Percentiles rank a stretch among this genome's conserved stretches.
These are phyloP conservation scores for honey bee (Apis mellifera) DNA, from an alignment of 1,140 invertebrate species.

Conservation along the genomic window Amel_HAv3.1 CM009934.2:5769001-5769500, in stretches of 20 bases:
- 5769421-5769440: neutral
- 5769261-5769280: neutral
- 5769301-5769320: neutral
- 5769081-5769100: slow-evolving; percentile 25
- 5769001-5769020: slow-evolving; percentile 50
- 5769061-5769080: slow-evolving; percentile 23
- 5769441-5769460: neutral
- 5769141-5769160: neutral
- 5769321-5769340: neutral
- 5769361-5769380: too few relatives aligned
- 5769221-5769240: too few relatives aligned
- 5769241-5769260: neutral
- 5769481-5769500: neutral
- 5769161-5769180: neutral
- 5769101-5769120: neutral
- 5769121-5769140: neutral
- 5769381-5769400: neutral
- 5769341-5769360: too few relatives aligned
- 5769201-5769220: too few relatives aligned
- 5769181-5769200: neutral
- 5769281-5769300: too few relatives aligned
- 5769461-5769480: neutral
- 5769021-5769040: slow-evolving; percentile 32
- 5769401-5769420: neutral
- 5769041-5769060: neutral